These are phyloP conservation scores for Palythoa grandiflora DNA, from an alignment of 92 coral and sea anemone species.

Conservation along the genomic window DNA sequence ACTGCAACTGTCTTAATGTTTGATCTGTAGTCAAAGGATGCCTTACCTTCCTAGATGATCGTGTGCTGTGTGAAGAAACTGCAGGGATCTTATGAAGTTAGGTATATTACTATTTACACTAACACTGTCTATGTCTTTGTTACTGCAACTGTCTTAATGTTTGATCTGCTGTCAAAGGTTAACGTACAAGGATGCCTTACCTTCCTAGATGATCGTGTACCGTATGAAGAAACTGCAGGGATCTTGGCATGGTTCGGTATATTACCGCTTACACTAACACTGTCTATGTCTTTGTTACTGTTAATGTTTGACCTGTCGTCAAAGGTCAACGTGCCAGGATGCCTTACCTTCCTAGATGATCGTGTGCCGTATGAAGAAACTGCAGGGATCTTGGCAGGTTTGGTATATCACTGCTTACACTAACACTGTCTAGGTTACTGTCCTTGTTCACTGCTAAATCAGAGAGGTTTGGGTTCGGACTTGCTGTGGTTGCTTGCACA, in stretches of 20 bases:
- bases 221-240: slow-evolving; percentile 86
- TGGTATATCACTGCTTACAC: slow-evolving; percentile 69
- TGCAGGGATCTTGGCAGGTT: slow-evolving; percentile 79
- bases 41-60: slow-evolving; percentile 95
- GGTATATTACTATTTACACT: slow-evolving; percentile 67
- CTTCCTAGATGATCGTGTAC: slow-evolving; percentile 95
- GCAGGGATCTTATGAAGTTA: slow-evolving; percentile 74
- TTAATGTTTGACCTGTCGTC: not conserved
- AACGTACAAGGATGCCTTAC: slow-evolving; percentile 45
- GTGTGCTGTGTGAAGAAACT: slow-evolving; percentile 84
- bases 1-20: slow-evolving; percentile 8
- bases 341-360: slow-evolving; percentile 91
- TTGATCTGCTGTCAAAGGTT: no score
- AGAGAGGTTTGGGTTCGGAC: slow-evolving; percentile 51
- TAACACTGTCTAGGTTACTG: slow-evolving; percentile 62
- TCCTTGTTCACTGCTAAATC: slow-evolving; percentile 64
- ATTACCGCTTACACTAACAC: slow-evolving; percentile 60
- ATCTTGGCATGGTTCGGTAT: slow-evolving; percentile 71
- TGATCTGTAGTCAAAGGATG: no score
- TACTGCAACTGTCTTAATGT: slow-evolving; percentile 25
- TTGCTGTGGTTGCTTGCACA: slow-evolving; percentile 63
- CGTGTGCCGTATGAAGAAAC: slow-evolving; percentile 94
- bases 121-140: slow-evolving; percentile 62
- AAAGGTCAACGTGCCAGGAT: not conserved
- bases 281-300: slow-evolving; percentile 65